Base-by-base conservation (phyloP, 2,888 invertebrate genomes). In the Saturnia pavonia region DNA sequence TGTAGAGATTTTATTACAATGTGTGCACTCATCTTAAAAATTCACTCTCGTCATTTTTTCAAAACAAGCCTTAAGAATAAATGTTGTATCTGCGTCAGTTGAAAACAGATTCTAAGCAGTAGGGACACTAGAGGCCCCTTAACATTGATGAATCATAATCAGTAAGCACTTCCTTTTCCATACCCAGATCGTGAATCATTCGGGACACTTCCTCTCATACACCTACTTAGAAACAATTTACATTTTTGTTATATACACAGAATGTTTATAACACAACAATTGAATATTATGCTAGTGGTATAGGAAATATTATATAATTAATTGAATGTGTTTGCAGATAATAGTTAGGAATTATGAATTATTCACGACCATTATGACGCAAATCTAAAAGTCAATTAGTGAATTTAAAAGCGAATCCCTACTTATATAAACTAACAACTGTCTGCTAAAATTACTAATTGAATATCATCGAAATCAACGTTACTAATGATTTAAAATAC, bases 191-290 rank as follows among this genome's bases (percentile, higher is more conserved):
- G 48, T 72, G 72, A 72, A 67, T 72, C 69, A 72, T 68, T 67
- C 66, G 22, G 34, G 67, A 67, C 72, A 72, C 67, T 72, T 72
- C 72, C 69, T 72, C 69, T 71, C n/a, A 48, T 57, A 70, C 27
- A 71, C 57, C 45, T 40, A 51, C 48, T 60, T 27, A 60, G 71
- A 68, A 51, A 71, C 71, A 71, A 68, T 70, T 70, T 51, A 70
- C 67, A 54, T 67, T 27, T 51, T 60, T 63, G 19, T 16, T 67
- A 66, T 43, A 67, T 66, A 70, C 70, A 45, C 51, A 67, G 66
- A 70, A 67, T 66, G 42, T 66, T 51, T 63, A 45, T 48, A 48
- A 65, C 65, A 69, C 65, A 66, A 25, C 42, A 22, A 42, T 51
- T 70, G 45, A 67, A 70, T 66, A 70, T 70, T 70, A 51, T 67